Base-by-base conservation (phyloP, 2,888 invertebrate genomes). In the Ophioninae sp. region DNA sequence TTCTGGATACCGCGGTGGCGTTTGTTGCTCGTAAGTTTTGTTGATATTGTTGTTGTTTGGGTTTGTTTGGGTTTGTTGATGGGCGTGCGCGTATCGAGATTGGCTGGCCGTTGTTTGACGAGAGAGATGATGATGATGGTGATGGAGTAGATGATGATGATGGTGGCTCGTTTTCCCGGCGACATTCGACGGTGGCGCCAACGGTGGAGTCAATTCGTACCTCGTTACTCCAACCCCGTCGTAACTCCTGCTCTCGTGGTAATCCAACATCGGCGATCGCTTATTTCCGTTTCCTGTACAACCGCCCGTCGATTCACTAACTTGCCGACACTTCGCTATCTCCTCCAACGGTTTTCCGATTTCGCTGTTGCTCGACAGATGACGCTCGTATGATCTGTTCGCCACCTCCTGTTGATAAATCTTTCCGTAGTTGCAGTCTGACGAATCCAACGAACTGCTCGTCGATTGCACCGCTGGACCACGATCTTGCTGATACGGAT, bases 341-440 rank as follows among this genome's bases (percentile, higher is more conserved):
- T 62, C 82, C 41, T 92, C 92, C 13, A 86, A 79, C 5, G 88
- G 89, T 67, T 91, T 92, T 10, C 88, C 37, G 17, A 87, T 78
- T 1, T 91, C 90, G 13, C 77, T 78, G 17, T 88, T 76, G 83
- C 91, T 91, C 0, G 88, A 76, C 0, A 84, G 65, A 13, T 86
- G 85, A 10, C 89, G 88, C 6, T 90, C 90, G 86, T 88, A 87
- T 7, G 87, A 83, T 79, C 90, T 88, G 6, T 79, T 75, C 0
- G 83, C 80, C n/a, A 85, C 69, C n/a, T 89, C 50, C 50, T 13
- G 90, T 5, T 89, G 86, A 30, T 91, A 90, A 0, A 91, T 84
- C 41, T 91, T 87, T 0, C 88, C 86, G 77, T 91, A 92, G 62
- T 85, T 88, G 82, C 91, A 92, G 67, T 92, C 92, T 8, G 90